phyloP scores from a whole-genome alignment of 1,140 invertebrate species.

The Hylaeus volcanicus region DNA sequence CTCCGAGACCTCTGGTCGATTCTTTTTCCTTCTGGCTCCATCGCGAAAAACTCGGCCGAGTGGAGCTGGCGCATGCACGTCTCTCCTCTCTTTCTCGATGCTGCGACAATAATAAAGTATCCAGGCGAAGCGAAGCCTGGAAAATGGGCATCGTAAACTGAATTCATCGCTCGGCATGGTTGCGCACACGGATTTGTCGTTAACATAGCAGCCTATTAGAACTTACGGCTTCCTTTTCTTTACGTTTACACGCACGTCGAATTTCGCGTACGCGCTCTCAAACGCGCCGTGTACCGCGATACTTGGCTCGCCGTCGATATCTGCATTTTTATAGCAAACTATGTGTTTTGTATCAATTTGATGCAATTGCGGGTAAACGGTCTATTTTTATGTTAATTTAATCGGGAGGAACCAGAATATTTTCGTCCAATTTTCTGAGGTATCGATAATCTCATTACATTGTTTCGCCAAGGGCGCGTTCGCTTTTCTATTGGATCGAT shows the following conservation, averaged over 20 bases:
- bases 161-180: constrained; percentile 55
- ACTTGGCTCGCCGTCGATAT: background rate
- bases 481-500: too few relatives aligned
- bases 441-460: too few relatives aligned
- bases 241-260: background rate
- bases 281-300: background rate
- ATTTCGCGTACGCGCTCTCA: background rate
- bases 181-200: constrained; percentile 42
- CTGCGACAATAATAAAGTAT: constrained; percentile 67
- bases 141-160: constrained; percentile 68
- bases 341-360: too few relatives aligned
- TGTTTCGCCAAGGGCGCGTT: too few relatives aligned
- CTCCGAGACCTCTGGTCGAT: constrained; percentile 16
- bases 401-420: too few relatives aligned
- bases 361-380: too few relatives aligned
- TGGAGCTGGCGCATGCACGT: constrained; percentile 26
- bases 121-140: constrained; percentile 40
- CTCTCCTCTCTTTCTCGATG: constrained; percentile 22
- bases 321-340: too few relatives aligned
- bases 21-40: constrained; percentile 24
- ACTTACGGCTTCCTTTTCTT: constrained; percentile 33
- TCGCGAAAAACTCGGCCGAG: constrained; percentile 31
- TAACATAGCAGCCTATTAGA: constrained; percentile 59
- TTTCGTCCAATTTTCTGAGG: too few relatives aligned
- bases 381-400: too few relatives aligned